Evolutionary conservation across 2,888 invertebrate genomes (phyloP).

Genomic region (Incurvaria masculella): DNA sequence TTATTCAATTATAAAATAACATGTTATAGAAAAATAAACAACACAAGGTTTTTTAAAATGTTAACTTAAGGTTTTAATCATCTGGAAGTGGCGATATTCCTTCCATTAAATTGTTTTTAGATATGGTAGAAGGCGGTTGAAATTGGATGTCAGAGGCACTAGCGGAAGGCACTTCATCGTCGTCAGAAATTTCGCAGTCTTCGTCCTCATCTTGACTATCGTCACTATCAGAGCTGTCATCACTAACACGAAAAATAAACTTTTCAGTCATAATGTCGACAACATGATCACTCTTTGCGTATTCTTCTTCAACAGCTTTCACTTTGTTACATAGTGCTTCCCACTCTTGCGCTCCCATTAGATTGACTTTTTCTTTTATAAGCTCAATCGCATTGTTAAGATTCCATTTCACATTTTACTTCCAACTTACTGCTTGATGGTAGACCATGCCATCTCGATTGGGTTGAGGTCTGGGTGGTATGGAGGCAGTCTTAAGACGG

Average conservation of each 20-base stretch:
- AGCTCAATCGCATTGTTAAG: not conserved
- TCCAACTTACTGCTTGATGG: conserved; percentile 2
- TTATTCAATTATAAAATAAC: no score
- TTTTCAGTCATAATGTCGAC: no score
- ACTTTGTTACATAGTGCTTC: not conserved
- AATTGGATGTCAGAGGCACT: no score
- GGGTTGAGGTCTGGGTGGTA: conserved; percentile 7
- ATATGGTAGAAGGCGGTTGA: no score
- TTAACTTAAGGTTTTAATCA: no score
- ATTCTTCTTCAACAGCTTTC: not conserved
- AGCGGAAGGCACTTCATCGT: conserved; percentile 1
- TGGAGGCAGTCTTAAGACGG: conserved; percentile 3
- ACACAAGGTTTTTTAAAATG: no score
- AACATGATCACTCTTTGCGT: not conserved
- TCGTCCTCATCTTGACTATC: no score
- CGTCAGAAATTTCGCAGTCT: not conserved
- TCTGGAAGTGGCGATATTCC: no score
- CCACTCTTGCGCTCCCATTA: not conserved
- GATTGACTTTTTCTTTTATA: conserved; percentile 1
- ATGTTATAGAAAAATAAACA: no score
- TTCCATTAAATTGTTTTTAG: no score
- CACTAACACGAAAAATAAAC: conserved; percentile 3
- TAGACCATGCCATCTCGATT: conserved; percentile 4
- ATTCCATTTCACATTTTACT: conserved; percentile 6
- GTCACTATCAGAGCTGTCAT: no score